Evolutionary conservation across 2,797 vertebrate genomes (phyloP), one percentile per base, ranked within the genome.

Genomic region (Pipistrellus pipistrellus): DNA sequence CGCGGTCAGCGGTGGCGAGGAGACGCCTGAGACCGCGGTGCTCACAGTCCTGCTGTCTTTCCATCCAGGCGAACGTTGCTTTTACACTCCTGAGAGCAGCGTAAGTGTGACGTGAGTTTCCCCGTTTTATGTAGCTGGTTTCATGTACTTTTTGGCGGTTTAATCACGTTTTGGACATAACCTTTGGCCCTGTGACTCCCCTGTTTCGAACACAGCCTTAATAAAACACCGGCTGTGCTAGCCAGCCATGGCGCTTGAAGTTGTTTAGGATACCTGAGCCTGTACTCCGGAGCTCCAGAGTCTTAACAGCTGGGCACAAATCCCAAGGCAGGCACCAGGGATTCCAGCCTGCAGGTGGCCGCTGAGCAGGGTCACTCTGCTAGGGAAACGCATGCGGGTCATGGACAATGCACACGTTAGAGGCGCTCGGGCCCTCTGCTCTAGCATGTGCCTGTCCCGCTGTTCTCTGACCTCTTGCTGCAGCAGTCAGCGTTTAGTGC

Each of bases 11-110:
- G 25, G 55, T 4, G 66, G 13, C 0, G 1, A 6, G 38, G 23
- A 32, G 72, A 82, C 4, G 6, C 17, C 0, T 2, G 3, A 13
- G 69, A 27, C 20, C 17, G 6, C 0, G 0, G 6, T 0, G 0
- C 23, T 14, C 20, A 17, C 18, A 30, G 62, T 38, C 44, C 11
- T 41, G 51, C 5, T 38, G 59, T 69, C 85, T 81, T 90, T 53
- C 48, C 9, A 77, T 64, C 32, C 35, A 32, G 3, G 41, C 75
- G 23, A 51, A 86, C 71, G 41, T 41, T 20, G 21, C 44, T 71
- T 62, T 71, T 55, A 35, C 15, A 72, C n/a, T 64, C 66, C 30
- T n/a, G 12, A 69, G 76, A 87, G 35, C 21, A 82, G 83, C 64
- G 10, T 23, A 69, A 38, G 1, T 78, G 27, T 66, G 55, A 72